Evolutionary conservation across 1,140 invertebrate species (phyloP), one percentile per base, ranked within the genome.

Genomic region (Drosophila sproati): DNA sequence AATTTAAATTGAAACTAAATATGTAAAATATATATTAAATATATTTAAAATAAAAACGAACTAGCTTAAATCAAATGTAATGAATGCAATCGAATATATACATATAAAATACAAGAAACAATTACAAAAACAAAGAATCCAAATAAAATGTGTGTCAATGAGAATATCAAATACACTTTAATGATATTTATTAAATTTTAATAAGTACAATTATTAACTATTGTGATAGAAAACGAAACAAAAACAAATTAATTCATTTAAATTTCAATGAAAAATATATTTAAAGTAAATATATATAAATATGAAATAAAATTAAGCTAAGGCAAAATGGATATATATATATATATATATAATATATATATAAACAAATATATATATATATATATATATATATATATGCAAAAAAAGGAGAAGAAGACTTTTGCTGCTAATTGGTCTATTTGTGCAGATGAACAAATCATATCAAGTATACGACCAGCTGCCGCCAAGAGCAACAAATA

Each of bases 381-480:
- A 20, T 35, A 37, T 5, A 35, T 61, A 37, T 48, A 29, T 48
- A 43, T 10, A 31, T 47, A 47, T 70, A 8, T 4, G 6, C 45
- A 48, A n/a, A 28, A 12, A 56, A 56, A 41, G n/a, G 4, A 7
- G 5, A 54, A 7, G 5, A 54, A 5, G 34, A 2, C 20, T 3
- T 41, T 56, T 3, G 2, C 5, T 5, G 39, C 41, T 43, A 48
- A 48, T 47, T 60, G 34, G 8, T 37, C 5, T n/a, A 3, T 56
- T 61, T 62, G 20, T 20, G 20, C 8, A 45, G 20, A 28, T n/a
- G 2, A 3, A 59, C 56, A 56, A 29, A 10, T 8, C 12, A 39
- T 28, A 73, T 73, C 47, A 69, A 68, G 71, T 73, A 73, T 69
- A 73, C 71, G 64, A 34, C 34, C n/a, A 10, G 62, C 52, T 52